Percentiles rank a stretch among this genome's conserved stretches.
Evolutionary conservation across 2,113 vertebrate species (phyloP).

Genomic region (Crotalus helleri): DNA sequence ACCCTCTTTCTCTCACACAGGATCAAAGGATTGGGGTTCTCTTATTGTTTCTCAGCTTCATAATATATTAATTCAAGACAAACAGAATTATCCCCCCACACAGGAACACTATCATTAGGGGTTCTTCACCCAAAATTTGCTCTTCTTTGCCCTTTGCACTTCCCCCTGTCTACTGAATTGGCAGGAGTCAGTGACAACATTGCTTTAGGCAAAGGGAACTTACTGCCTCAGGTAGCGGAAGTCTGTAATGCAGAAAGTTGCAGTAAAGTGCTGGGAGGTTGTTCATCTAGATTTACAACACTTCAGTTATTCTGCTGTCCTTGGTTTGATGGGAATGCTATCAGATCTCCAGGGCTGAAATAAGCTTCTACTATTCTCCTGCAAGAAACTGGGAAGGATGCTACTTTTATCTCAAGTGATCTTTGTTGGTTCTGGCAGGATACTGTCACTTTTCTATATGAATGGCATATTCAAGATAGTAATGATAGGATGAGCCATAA

Average conservation of each 20-base stretch:
- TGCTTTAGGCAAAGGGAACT: background rate
- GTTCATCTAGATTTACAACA: background rate
- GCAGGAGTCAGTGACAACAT: background rate
- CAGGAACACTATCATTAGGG: background rate
- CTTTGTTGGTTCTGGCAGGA: background rate
- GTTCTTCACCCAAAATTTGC: background rate
- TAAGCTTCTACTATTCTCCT: background rate
- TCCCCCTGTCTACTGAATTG: background rate
- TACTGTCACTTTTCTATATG: background rate
- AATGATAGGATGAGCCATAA: background rate
- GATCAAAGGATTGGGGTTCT: background rate
- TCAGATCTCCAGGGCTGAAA: background rate
- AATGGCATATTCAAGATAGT: background rate
- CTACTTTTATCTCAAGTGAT: background rate
- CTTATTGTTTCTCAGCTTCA: background rate
- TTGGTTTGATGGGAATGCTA: background rate
- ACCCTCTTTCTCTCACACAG: too few species aligned
- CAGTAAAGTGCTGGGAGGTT: background rate
- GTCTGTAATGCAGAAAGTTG: background rate
- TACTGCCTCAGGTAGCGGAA: background rate
- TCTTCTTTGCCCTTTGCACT: background rate
- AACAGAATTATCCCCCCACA: background rate
- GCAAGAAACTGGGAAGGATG: background rate
- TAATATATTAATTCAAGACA: background rate
- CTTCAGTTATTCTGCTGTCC: background rate